These are phyloP conservation scores for Allygus modestus DNA, from an alignment of 2,888 invertebrate genomes.

Conservation along the genomic window DNA sequence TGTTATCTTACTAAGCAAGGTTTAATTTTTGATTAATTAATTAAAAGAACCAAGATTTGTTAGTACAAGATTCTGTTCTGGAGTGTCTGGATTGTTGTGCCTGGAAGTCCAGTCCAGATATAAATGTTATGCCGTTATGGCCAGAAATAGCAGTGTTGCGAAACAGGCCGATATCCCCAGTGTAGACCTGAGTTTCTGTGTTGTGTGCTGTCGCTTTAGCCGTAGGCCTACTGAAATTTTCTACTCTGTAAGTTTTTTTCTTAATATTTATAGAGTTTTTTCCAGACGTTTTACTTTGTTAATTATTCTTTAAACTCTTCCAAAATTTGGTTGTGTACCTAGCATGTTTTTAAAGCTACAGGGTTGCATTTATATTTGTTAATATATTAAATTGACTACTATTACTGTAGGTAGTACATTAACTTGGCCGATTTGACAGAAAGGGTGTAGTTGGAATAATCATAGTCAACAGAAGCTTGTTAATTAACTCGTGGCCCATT, in stretches of 20 bases:
- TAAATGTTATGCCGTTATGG: constrained; percentile 22
- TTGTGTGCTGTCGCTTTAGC: background rate
- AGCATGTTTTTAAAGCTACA: no score
- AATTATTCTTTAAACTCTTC: no score
- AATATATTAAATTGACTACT: no score
- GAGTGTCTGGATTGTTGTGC: background rate
- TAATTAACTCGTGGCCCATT: constrained; percentile 5
- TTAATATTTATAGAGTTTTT: no score
- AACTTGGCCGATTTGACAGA: background rate
- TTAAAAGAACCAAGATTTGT: background rate
- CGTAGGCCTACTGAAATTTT: background rate
- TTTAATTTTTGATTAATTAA: no score
- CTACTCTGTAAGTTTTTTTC: background rate
- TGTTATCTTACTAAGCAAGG: no score
- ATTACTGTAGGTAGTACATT: no score
- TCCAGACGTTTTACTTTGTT: no score
- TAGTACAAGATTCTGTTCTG: background rate
- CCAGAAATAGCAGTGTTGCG: constrained; percentile 6
- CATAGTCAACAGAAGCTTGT: background rate
- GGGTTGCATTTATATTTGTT: no score
- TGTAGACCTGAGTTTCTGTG: background rate
- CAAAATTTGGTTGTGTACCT: no score
- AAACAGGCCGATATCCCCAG: constrained; percentile 8
- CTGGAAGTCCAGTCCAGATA: constrained; percentile 20
- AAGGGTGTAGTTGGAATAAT: no score